Conservation (phyloP, 2,113 vertebrate genomes). For the Cygnus buccinator region DNA sequence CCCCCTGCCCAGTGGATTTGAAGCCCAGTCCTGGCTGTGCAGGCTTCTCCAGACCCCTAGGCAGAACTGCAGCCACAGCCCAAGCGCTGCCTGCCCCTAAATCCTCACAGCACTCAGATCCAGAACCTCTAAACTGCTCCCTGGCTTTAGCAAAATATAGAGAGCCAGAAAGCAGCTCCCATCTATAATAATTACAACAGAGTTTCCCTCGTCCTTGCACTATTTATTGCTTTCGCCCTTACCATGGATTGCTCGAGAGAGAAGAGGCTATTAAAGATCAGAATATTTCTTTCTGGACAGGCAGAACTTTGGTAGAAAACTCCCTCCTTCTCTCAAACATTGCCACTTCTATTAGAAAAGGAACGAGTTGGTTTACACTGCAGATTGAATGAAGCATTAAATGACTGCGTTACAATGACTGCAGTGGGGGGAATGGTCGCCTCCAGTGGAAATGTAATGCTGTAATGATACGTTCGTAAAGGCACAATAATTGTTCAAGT, state of each 20-base stretch:
- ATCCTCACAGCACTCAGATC: neutral
- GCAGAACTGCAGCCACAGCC: neutral
- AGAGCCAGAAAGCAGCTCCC: neutral
- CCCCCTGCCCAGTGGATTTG: neutral
- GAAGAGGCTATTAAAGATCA: neutral
- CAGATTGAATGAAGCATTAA: neutral
- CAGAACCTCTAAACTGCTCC: neutral
- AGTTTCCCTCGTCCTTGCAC: conserved; percentile 6
- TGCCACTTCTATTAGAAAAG: neutral
- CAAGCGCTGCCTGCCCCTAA: neutral
- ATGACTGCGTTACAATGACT: neutral
- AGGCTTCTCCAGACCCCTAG: neutral
- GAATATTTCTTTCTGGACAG: conserved; percentile 17
- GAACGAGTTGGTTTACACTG: neutral
- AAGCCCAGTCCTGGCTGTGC: neutral
- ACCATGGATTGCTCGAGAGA: neutral
- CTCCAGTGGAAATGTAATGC: neutral
- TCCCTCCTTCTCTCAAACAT: neutral
- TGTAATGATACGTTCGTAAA: neutral
- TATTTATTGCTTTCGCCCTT: conserved; percentile 37
- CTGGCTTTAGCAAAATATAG: neutral
- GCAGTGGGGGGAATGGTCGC: conserved; percentile 27
- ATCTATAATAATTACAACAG: neutral
- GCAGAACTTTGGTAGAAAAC: neutral
- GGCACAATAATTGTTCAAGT: neutral